Evolutionary conservation across 2,888 invertebrate species (phyloP).

Genomic region (Drosophila barbarae): DNA sequence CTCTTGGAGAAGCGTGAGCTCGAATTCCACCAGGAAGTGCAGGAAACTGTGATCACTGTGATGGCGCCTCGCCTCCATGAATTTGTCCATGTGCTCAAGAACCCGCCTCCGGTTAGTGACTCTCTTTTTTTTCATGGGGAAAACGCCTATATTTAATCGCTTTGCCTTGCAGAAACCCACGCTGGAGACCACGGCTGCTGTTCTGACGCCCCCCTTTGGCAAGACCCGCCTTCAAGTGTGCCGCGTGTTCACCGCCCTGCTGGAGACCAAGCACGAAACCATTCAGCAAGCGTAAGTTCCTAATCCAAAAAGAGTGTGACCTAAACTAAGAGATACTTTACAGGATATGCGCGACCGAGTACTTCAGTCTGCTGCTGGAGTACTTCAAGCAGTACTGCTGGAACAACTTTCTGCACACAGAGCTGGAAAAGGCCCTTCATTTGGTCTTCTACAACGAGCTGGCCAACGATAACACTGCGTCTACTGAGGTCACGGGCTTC

Average conservation of each 20-base stretch:
- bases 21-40: constrained; percentile 83
- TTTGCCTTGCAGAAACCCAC: constrained; percentile 81
- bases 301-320: no score
- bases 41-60: constrained; percentile 83
- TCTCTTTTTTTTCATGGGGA: neutral
- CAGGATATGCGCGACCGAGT: constrained; percentile 81
- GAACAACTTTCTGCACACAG: constrained; percentile 97
- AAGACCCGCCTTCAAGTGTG: constrained; percentile 89
- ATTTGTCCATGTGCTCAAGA: constrained; percentile 84
- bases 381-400: constrained; percentile 93
- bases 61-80: constrained; percentile 85
- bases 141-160: neutral
- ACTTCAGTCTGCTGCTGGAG: constrained; percentile 86
- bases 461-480: constrained; percentile 76
- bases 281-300: constrained; percentile 84
- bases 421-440: constrained; percentile 89
- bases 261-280: constrained; percentile 86
- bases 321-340: neutral
- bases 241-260: constrained; percentile 87
- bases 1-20: constrained; percentile 80
- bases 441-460: constrained; percentile 83
- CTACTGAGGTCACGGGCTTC: constrained; percentile 65
- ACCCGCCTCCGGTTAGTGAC: constrained; percentile 85
- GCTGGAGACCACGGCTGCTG: constrained; percentile 86
- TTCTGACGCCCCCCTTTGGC: constrained; percentile 88